Base-by-base conservation (phyloP, 2,888 invertebrate genomes). In the Apamea epomidion region DNA sequence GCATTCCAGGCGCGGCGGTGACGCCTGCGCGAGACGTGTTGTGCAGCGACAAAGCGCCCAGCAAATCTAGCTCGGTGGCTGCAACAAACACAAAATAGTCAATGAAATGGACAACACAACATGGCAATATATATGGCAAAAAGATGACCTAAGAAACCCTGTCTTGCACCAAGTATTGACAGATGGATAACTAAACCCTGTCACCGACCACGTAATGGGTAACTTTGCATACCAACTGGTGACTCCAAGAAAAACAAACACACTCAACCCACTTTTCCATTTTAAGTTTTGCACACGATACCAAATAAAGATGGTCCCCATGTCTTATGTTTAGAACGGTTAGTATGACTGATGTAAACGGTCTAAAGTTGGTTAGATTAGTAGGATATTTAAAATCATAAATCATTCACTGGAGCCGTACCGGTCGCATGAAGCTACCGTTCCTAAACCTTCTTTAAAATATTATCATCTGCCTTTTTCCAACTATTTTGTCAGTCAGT, bases 41-140 rank as follows among this genome's bases (percentile, higher is more conserved):
- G 97, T 98, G 98, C 95, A 98, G 97, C 96, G 98, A 98, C 96
- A 98, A 97, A 94, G 98, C 98, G 96, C 98, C 98, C 96, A 98
- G 97, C 95, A 98, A 97, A 96, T 98, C 98, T 97, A 98, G 98
- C 96, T 97, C 97, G 95, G 97, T 97, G 97, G 97, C 98, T 98
- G 97, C 48, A 97, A 97, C 93, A 94, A 93, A 87, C 81, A 83
- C 0, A 0, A 69, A 4, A 58, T n/a, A 2, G 2, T 80, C 45
- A 72, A 3, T 12, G 1, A 21, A 5, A 68, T 25, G 21, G 6
- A 25, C 14, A 64, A 54, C 42, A 64, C 4, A 54, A 54, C 37
- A 32, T 18, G 12, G 21, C 25, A 14, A 16, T 12, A 32, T 12
- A 42, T 16, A 6, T 18, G 42, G 32, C 16, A 58, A 58, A 25